Percentiles rank a stretch among this genome's conserved stretches.
These are phyloP conservation scores for Dasysyrphus albostriatus DNA, from an alignment of 2,888 invertebrate genomes.

Conservation along the genomic window DNA sequence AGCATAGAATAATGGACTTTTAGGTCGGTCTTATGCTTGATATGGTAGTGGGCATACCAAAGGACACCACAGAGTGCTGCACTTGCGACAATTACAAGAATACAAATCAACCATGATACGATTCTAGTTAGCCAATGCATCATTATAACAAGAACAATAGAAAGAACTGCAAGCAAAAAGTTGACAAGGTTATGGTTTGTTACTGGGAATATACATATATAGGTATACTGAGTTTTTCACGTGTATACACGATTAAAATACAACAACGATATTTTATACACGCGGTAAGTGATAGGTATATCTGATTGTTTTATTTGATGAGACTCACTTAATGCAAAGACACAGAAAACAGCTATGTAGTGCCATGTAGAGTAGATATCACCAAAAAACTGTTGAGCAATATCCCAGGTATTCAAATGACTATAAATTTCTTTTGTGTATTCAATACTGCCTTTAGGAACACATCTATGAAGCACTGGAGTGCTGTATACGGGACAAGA, in stretches of 20 bases:
- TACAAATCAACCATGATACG: slow-evolving; percentile 95
- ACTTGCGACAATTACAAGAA: slow-evolving; percentile 90
- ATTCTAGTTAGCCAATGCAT: slow-evolving; percentile 93
- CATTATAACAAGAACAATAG: slow-evolving; percentile 92
- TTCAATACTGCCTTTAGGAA: slow-evolving; percentile 90
- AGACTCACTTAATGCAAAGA: slow-evolving; percentile 91
- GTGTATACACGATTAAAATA: no score
- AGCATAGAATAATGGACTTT: slow-evolving; percentile 84
- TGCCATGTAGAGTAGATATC: slow-evolving; percentile 96
- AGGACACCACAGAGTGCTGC: slow-evolving; percentile 91
- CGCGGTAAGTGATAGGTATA: no score
- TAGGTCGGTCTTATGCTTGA: slow-evolving; percentile 85
- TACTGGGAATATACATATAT: neutral
- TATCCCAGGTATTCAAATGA: slow-evolving; percentile 94
- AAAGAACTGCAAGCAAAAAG: slow-evolving; percentile 87
- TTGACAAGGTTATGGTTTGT: neutral
- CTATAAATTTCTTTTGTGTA: slow-evolving; percentile 90
- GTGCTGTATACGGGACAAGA: slow-evolving; percentile 84
- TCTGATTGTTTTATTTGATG: neutral
- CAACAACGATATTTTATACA: no score
- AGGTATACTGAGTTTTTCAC: no score
- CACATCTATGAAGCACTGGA: slow-evolving; percentile 93
- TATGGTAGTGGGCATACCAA: slow-evolving; percentile 95
- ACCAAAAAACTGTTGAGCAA: slow-evolving; percentile 93
- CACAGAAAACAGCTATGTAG: slow-evolving; percentile 91